A percentile compares a stretch with the other conserved stretches of the same genome.
These are phyloP conservation scores for Ormyrus thymus DNA, from an alignment of 2,888 invertebrate species.

Conservation along the genomic window DNA sequence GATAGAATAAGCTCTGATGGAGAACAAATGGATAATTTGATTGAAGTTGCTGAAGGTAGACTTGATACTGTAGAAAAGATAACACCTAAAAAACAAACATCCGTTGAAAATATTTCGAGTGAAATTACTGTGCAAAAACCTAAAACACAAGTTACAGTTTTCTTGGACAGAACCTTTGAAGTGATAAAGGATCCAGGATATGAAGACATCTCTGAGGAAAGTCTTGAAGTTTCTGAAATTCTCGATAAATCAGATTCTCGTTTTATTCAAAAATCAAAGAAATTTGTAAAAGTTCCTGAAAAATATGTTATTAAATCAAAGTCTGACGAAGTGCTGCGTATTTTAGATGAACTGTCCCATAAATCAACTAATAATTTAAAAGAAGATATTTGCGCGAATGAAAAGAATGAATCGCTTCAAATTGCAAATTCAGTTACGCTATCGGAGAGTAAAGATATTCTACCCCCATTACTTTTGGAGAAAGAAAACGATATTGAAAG, in stretches of 20 bases:
- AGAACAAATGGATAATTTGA: slow-evolving; percentile 66
- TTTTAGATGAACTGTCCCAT: slow-evolving; percentile 67
- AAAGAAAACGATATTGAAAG: slow-evolving; percentile 4
- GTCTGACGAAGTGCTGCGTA: slow-evolving; percentile 67
- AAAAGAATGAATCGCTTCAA: slow-evolving; percentile 29
- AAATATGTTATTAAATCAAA: slow-evolving; percentile 66
- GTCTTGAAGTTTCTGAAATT: slow-evolving; percentile 72
- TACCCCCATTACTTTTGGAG: neutral
- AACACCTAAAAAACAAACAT: slow-evolving; percentile 32
- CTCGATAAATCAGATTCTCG: slow-evolving; percentile 66
- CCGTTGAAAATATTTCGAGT: slow-evolving; percentile 32
- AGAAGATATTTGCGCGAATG: neutral
- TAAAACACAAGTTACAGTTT: slow-evolving; percentile 45
- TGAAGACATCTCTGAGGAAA: slow-evolving; percentile 73
- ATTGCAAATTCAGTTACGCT: too few relatives aligned
- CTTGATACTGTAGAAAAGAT: slow-evolving; percentile 62
- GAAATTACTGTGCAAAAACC: slow-evolving; percentile 17
- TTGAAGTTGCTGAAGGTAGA: slow-evolving; percentile 64
- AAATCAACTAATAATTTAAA: slow-evolving; percentile 55
- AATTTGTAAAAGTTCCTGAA: slow-evolving; percentile 62
- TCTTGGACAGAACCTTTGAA: slow-evolving; percentile 57
- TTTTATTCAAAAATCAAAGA: slow-evolving; percentile 57
- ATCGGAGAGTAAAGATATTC: too few relatives aligned
- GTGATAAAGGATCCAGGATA: slow-evolving; percentile 68
- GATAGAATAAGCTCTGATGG: slow-evolving; percentile 64